Base-by-base conservation (phyloP, 2,888 invertebrate species). In the Netelia virgata region DNA sequence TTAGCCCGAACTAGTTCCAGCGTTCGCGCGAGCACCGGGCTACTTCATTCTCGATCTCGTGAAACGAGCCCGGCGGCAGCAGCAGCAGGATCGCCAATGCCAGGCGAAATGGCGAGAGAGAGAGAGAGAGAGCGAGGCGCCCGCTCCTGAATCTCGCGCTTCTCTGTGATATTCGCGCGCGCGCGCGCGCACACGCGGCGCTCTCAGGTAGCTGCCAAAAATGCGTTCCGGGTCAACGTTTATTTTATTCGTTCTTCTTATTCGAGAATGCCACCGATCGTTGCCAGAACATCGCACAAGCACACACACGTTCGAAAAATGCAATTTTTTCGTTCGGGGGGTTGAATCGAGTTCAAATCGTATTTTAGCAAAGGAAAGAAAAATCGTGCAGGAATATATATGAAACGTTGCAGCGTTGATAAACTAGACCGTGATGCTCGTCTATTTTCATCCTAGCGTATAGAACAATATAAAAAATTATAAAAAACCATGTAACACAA, bases 1-100 rank as follows among this genome's bases (percentile, higher is more conserved):
- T 92, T 92, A 87, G 89, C 81, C 88, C 87, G 87, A 92, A 92
- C 91, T 92, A 91, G 92, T 92, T 91, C 89, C 82, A 84, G 59
- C 50, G 53, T 63, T 50, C 36, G 73, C 72, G 72, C 28, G 73
- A 66, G 63, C 61, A 78, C 63, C 53, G 57, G 85, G 90, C 88
- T 89, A 91, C 90, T 91, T 88, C 89, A 91, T 91, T 91, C 91
- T 83, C 87, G 88, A 89, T 88, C 83, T 84, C 80, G 47, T 76
- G 70, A 85, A 78, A 83, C 82, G 86, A 28, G 88, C 88, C 16
- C 81, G 66, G 87, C 88, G 86, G 88, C 87, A 85, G 86, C 83
- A 87, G 78, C 85, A 82, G 86, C 85, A 63, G 63, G 69, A 70
- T 59, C 16, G 20, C 70, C 77, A 77, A 18, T 77, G 68, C 69